A percentile compares a stretch with the other conserved stretches of the same genome.
Evolutionary conservation across 2,888 invertebrate species (phyloP).

Genomic region (Macrophya alboannulata): DNA sequence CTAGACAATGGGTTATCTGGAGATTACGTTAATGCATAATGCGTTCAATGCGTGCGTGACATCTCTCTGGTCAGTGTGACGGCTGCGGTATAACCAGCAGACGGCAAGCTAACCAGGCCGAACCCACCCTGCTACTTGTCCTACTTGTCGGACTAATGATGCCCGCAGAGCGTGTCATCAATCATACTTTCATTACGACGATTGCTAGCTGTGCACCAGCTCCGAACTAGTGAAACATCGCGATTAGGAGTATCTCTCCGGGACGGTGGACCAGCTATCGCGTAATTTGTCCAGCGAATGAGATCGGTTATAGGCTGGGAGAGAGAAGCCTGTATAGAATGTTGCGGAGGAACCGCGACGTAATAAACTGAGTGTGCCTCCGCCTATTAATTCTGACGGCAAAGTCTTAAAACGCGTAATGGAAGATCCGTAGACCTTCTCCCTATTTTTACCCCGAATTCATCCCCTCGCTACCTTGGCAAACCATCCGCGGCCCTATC

Average conservation of each 20-base stretch:
- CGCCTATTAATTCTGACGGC: slow-evolving; percentile 45
- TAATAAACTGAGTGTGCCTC: slow-evolving; percentile 41
- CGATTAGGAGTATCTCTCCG: slow-evolving; percentile 35
- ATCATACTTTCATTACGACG: slow-evolving; percentile 80
- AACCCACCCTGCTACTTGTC: slow-evolving; percentile 46
- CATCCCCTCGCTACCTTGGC: slow-evolving; percentile 27
- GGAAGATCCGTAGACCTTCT: slow-evolving; percentile 46
- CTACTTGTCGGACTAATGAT: slow-evolving; percentile 74
- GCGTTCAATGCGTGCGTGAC: slow-evolving; percentile 60
- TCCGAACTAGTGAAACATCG: slow-evolving; percentile 38
- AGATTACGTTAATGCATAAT: slow-evolving; percentile 64
- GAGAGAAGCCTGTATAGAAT: not conserved
- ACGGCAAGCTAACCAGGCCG: slow-evolving; percentile 30
- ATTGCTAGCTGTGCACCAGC: slow-evolving; percentile 68
- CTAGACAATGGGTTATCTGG: slow-evolving; percentile 48
- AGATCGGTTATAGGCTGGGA: not conserved
- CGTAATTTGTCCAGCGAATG: slow-evolving; percentile 36
- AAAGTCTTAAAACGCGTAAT: slow-evolving; percentile 53
- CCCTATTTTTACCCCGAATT: slow-evolving; percentile 16
- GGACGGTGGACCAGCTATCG: not conserved
- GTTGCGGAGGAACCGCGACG: not conserved
- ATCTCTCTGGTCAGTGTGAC: slow-evolving; percentile 38
- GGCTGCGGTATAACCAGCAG: slow-evolving; percentile 20
- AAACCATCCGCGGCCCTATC: slow-evolving; percentile 50
- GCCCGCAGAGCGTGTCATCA: slow-evolving; percentile 75